A percentile compares a stretch with the other conserved stretches of the same genome.
Evolutionary conservation across 2,113 vertebrate species (phyloP).

Genomic region (Sturnus vulgaris): DNA sequence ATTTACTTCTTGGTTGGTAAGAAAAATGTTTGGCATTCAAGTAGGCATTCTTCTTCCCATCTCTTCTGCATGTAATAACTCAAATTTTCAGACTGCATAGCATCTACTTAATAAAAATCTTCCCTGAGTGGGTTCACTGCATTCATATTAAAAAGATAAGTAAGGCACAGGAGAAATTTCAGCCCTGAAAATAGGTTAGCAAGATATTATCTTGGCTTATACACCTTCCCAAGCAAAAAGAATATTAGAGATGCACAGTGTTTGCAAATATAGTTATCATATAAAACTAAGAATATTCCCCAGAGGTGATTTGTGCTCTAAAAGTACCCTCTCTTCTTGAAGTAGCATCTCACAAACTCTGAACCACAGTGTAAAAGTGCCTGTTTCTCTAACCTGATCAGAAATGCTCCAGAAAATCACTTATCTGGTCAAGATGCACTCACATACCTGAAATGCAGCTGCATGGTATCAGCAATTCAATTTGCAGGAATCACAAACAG

Average conservation of each 20-base stretch:
- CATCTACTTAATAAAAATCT: neutral
- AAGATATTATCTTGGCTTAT: neutral
- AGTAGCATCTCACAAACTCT: neutral
- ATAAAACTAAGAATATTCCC: neutral
- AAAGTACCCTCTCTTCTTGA: neutral
- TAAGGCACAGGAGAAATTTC: neutral
- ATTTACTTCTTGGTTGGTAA: neutral
- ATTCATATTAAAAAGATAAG: neutral
- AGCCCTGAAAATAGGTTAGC: neutral
- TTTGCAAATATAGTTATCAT: neutral
- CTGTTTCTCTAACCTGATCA: neutral
- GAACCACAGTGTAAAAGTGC: neutral
- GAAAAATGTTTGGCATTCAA: slow-evolving; percentile 9
- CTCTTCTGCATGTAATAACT: neutral
- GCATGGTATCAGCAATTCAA: neutral
- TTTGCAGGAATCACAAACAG: neutral
- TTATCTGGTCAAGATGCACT: neutral
- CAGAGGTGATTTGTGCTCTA: neutral
- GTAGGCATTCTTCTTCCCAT: neutral
- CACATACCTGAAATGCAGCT: neutral
- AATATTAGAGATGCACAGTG: neutral
- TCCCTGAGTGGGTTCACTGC: neutral
- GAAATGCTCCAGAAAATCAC: neutral
- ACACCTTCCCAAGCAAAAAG: neutral
- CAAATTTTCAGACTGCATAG: neutral